Evolutionary conservation across 2,888 invertebrate species (phyloP).

Genomic region (Eucera pruinosa): DNA sequence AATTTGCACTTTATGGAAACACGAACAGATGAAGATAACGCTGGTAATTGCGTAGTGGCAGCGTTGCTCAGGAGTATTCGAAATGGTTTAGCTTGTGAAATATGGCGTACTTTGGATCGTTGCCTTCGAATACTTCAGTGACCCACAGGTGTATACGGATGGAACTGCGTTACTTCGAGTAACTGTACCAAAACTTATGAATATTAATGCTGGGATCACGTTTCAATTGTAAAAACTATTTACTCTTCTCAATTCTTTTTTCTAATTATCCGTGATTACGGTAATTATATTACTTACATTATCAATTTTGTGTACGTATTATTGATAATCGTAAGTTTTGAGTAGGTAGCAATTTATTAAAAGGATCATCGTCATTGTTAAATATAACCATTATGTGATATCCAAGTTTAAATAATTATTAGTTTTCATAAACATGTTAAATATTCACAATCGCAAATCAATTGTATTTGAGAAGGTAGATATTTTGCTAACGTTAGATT

Average conservation of each 20-base stretch:
- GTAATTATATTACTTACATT: background rate
- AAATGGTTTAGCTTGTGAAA: conserved; percentile 22
- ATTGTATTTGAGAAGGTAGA: too few species aligned
- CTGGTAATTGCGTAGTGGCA: conserved; percentile 41
- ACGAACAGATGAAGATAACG: conserved; percentile 48
- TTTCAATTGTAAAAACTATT: background rate
- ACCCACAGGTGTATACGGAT: conserved; percentile 18
- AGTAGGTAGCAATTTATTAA: too few species aligned
- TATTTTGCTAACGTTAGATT: too few species aligned
- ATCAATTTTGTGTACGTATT: too few species aligned
- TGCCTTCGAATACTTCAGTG: conserved; percentile 12
- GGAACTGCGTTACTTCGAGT: conserved; percentile 4
- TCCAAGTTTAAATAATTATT: too few species aligned
- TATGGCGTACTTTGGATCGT: background rate
- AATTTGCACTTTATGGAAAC: conserved; percentile 66
- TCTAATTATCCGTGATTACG: background rate
- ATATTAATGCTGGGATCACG: background rate
- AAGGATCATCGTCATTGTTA: too few species aligned
- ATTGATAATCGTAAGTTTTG: too few species aligned
- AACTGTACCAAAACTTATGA: conserved; percentile 13
- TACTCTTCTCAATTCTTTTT: background rate
- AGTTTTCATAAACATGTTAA: too few species aligned
- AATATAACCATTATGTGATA: too few species aligned
- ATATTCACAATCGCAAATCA: too few species aligned
- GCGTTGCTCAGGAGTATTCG: conserved; percentile 18